Percentiles rank a stretch among this genome's conserved stretches.
Evolutionary conservation across 2,888 invertebrate species (phyloP).

Genomic region (Nemotelus nigrinus): DNA sequence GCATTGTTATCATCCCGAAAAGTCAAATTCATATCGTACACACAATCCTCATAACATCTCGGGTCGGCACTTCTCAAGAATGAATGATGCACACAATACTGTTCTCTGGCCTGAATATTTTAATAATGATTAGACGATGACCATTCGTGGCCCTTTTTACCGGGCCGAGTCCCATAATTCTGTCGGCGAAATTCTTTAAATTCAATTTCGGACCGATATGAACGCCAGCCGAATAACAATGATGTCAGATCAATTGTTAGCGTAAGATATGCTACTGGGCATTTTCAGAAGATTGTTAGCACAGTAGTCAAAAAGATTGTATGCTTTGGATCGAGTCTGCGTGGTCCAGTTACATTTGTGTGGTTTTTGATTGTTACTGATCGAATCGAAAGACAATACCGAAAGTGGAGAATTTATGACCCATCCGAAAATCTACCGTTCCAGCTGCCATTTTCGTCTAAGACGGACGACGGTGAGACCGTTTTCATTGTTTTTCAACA

Average conservation of each 20-base stretch:
- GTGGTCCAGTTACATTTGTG: conserved; percentile 32
- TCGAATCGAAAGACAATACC: conserved; percentile 48
- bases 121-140: conserved; percentile 42
- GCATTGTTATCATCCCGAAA: too few relatives aligned
- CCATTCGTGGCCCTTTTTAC: conserved; percentile 34
- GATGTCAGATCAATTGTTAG: conserved; percentile 44
- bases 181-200: conserved; percentile 46
- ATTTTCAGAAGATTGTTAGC: neutral
- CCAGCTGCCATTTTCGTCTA: conserved; percentile 49
- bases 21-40: too few relatives aligned
- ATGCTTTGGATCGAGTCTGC: conserved; percentile 38
- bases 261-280: conserved; percentile 31
- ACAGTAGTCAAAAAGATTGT: conserved; percentile 29
- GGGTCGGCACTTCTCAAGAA: neutral
- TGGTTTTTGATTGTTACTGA: conserved; percentile 33
- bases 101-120: conserved; percentile 38
- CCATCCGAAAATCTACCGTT: conserved; percentile 49
- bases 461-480: conserved; percentile 1
- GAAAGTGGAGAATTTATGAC: conserved; percentile 48
- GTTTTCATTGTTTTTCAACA: conserved; percentile 35
- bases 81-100: conserved; percentile 31
- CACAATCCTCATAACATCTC: too few relatives aligned
- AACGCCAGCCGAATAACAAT: conserved; percentile 49
- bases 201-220: conserved; percentile 47
- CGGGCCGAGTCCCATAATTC: conserved; percentile 25